Conservation (phyloP, 2,888 invertebrate species). For the Ormyrus pomaceus region DNA sequence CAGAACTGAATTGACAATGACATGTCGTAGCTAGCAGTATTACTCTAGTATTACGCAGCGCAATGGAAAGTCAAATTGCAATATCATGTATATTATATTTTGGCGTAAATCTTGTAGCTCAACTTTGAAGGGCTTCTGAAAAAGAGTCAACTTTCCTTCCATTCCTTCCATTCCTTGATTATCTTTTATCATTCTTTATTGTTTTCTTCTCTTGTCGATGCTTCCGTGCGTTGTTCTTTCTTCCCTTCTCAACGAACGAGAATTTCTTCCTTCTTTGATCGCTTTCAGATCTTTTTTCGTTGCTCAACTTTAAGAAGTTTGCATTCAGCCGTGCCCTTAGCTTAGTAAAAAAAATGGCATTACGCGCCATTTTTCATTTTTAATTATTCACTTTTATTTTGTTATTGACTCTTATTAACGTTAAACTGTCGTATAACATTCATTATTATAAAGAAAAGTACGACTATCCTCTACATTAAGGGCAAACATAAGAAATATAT, state of each 20-base stretch:
- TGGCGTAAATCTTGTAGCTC: conserved; percentile 59
- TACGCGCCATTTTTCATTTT: conserved; percentile 64
- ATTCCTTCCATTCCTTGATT: conserved; percentile 55
- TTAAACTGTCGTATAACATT: conserved; percentile 69
- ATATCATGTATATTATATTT: conserved; percentile 64
- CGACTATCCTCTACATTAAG: conserved; percentile 65
- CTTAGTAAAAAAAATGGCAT: conserved; percentile 20
- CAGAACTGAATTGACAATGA: conserved; percentile 41
- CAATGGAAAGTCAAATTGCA: conserved; percentile 67
- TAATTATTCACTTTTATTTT: conserved; percentile 65
- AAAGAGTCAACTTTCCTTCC: conserved; percentile 55
- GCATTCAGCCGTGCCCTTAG: conserved; percentile 20
- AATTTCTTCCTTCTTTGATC: conserved; percentile 25
- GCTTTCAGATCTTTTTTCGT: conserved; percentile 25
- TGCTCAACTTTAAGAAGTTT: conserved; percentile 18
- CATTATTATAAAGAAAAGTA: conserved; percentile 64
- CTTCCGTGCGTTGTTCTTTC: conserved; percentile 44
- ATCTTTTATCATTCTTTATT: conserved; percentile 24
- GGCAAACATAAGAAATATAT: conserved; percentile 63
- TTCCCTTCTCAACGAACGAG: conserved; percentile 24
- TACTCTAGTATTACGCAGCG: conserved; percentile 64
- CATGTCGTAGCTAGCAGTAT: conserved; percentile 51
- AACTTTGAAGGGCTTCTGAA: conserved; percentile 24
- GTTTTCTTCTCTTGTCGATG: conserved; percentile 40
- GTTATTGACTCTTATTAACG: conserved; percentile 71